These are phyloP conservation scores for Hippoglossus hippoglossus DNA, from an alignment of 2,797 vertebrate species.

Conservation along the genomic window DNA sequence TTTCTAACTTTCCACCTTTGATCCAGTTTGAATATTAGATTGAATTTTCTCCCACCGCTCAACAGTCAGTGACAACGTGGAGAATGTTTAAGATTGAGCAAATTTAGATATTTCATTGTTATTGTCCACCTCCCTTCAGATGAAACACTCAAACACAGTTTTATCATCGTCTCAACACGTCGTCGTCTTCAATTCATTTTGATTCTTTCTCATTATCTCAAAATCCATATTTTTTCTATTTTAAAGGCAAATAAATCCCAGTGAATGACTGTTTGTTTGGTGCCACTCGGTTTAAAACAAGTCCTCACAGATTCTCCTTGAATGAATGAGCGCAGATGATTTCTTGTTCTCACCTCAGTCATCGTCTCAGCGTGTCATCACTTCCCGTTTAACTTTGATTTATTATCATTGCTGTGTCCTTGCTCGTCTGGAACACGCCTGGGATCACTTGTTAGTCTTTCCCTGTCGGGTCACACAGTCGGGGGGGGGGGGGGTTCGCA, in stretches of 20 bases:
- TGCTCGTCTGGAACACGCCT: constrained; percentile 25
- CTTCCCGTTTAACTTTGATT: constrained; percentile 24
- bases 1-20: too few species aligned
- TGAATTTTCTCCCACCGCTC: too few species aligned
- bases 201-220: neutral
- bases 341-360: constrained; percentile 7
- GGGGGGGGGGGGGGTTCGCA: neutral
- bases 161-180: constrained; percentile 11
- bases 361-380: constrained; percentile 23
- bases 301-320: neutral
- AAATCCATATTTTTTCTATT: neutral
- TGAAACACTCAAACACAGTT: too few species aligned
- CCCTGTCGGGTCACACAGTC: constrained; percentile 22
- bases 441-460: constrained; percentile 34
- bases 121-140: too few species aligned
- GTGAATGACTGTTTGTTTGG: constrained; percentile 3
- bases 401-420: constrained; percentile 14
- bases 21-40: too few species aligned
- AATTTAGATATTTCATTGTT: too few species aligned
- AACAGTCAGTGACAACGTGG: too few species aligned
- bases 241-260: neutral
- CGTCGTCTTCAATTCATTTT: constrained; percentile 1
- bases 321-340: constrained; percentile 10
- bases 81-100: too few species aligned
- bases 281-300: neutral